These are phyloP conservation scores for Montipora efflorescens DNA, from an alignment of 64 coral and sea anemone species.

Conservation along the genomic window DNA sequence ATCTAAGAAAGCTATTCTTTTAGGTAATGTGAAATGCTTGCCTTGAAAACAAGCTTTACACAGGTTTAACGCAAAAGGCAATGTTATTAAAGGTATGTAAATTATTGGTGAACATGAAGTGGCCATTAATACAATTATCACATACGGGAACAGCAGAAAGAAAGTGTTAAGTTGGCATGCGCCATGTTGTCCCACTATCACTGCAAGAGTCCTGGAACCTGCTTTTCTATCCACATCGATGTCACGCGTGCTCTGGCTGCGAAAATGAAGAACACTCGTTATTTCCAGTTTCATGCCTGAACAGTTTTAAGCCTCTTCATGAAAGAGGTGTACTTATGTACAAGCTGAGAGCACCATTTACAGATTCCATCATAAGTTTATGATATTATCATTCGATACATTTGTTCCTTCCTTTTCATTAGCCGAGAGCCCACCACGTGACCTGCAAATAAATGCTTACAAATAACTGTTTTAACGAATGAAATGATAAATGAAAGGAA, in stretches of 20 bases:
- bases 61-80: conserved; percentile 41
- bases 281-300: too few relatives aligned
- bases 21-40: conserved; percentile 24
- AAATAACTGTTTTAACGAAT: too few relatives aligned
- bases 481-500: too few relatives aligned
- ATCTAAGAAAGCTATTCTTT: conserved; percentile 36
- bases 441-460: too few relatives aligned
- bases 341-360: too few relatives aligned
- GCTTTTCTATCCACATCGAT: conserved; percentile 55
- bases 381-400: too few relatives aligned
- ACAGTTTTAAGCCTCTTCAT: too few relatives aligned
- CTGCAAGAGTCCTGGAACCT: conserved; percentile 71
- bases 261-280: background rate
- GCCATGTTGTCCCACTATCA: conserved; percentile 63
- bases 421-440: too few relatives aligned
- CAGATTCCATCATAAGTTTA: too few relatives aligned
- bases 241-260: conserved; percentile 88
- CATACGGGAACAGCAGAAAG: conserved; percentile 75
- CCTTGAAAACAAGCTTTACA: conserved; percentile 41
- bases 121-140: conserved; percentile 41
- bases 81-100: conserved; percentile 27
- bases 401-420: too few relatives aligned
- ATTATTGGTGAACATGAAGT: conserved; percentile 6
- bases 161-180: conserved; percentile 67
- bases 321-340: too few relatives aligned